Evolutionary conservation across 2,113 vertebrate species (phyloP).

Genomic region (Catharus bicknelli): DNA sequence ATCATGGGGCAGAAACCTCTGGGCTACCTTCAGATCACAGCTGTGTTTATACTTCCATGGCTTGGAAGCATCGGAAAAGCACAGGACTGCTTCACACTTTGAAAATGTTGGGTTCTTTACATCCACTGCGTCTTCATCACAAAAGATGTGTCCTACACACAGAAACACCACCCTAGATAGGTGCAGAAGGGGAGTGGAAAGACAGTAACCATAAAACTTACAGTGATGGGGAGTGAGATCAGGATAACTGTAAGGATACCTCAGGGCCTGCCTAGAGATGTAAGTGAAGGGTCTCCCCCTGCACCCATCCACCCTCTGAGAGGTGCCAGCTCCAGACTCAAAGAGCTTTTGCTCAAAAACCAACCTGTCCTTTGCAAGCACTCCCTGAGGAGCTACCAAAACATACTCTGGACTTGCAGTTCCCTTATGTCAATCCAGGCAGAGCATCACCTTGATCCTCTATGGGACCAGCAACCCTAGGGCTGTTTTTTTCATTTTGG

Average conservation of each 20-base stretch:
- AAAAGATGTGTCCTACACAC: accelerated
- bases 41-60: accelerated
- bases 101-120: background rate
- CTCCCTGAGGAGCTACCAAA: background rate
- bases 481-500: background rate
- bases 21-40: background rate
- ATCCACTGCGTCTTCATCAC: background rate
- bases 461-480: background rate
- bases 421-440: background rate
- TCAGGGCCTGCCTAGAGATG: background rate
- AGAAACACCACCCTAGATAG: background rate
- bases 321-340: background rate
- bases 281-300: background rate
- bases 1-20: accelerated
- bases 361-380: background rate
- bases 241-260: background rate
- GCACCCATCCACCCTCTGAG: background rate
- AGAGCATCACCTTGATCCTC: background rate
- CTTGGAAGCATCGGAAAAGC: background rate
- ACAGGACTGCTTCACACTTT: background rate
- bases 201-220: background rate
- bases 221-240: background rate
- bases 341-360: background rate
- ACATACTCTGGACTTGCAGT: background rate
- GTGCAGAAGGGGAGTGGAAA: background rate